phyloP scores from a whole-genome alignment of 2,888 invertebrate genomes.

The Sinohyriopsis cumingii region DNA sequence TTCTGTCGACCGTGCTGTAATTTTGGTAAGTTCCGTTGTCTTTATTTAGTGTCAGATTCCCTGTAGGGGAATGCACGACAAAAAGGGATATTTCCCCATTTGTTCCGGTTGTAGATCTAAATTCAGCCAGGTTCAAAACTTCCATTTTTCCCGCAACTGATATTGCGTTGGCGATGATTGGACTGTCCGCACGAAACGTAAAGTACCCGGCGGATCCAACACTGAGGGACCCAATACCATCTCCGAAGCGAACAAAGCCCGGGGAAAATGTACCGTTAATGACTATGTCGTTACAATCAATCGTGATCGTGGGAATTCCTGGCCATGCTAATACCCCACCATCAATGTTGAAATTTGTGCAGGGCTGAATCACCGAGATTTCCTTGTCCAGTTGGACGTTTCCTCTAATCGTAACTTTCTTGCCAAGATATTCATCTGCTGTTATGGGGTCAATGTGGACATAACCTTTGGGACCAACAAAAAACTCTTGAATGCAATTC shows the following conservation, averaged over 20 bases:
- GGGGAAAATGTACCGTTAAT: constrained; percentile 43
- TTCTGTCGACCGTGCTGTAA: constrained; percentile 7
- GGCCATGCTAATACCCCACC: constrained; percentile 35
- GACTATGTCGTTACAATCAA: constrained; percentile 42
- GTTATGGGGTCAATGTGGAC: constrained; percentile 34
- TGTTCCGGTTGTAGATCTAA: constrained; percentile 29
- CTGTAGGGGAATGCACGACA: constrained; percentile 29
- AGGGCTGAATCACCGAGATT: constrained; percentile 36
- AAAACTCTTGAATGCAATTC: constrained; percentile 15
- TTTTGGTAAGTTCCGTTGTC: constrained; percentile 12
- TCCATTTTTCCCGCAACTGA: constrained; percentile 37
- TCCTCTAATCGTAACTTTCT: constrained; percentile 33
- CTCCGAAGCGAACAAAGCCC: constrained; percentile 35
- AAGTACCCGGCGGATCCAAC: constrained; percentile 41
- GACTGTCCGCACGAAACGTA: constrained; percentile 31
- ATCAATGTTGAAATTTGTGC: constrained; percentile 32
- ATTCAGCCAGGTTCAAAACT: constrained; percentile 36
- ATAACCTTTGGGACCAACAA: constrained; percentile 27
- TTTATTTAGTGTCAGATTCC: constrained; percentile 31
- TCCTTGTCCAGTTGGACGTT: constrained; percentile 28
- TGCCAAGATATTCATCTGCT: constrained; percentile 35
- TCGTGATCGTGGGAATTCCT: constrained; percentile 22
- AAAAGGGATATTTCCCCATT: constrained; percentile 29
- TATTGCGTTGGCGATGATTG: constrained; percentile 31
- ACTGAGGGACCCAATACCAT: constrained; percentile 23